A percentile compares a stretch with the other conserved stretches of the same genome.
Evolutionary conservation across 2,888 invertebrate species (phyloP).

Genomic region (Cephus runcator): DNA sequence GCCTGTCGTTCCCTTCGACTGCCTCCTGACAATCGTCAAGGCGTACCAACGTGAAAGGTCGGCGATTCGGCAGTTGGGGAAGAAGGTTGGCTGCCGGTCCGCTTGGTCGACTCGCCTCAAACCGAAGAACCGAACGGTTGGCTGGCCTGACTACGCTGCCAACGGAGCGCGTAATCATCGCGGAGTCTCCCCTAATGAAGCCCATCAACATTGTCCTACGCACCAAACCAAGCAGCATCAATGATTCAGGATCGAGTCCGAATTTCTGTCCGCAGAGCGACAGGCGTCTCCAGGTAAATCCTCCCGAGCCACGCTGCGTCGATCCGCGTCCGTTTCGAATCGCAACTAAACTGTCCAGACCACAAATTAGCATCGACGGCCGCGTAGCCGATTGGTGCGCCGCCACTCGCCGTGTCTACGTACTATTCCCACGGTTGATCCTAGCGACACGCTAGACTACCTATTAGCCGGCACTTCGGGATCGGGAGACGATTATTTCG

Average conservation of each 20-base stretch:
- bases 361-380: slow-evolving; percentile 35
- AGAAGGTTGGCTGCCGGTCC: neutral
- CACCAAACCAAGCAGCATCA: slow-evolving; percentile 15
- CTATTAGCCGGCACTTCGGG: neutral
- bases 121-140: neutral
- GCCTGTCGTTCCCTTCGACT: neutral
- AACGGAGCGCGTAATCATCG: slow-evolving; percentile 37
- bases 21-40: neutral
- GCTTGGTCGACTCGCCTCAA: neutral
- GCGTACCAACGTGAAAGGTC: neutral
- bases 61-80: neutral
- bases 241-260: slow-evolving; percentile 22
- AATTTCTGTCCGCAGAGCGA: slow-evolving; percentile 6
- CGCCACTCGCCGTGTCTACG: neutral
- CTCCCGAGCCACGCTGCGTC: slow-evolving; percentile 15
- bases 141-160: slow-evolving; percentile 4
- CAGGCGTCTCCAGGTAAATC: neutral
- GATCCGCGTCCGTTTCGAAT: slow-evolving; percentile 22
- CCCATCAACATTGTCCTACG: neutral
- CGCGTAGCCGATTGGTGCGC: slow-evolving; percentile 26
- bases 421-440: neutral
- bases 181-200: slow-evolving; percentile 38
- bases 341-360: slow-evolving; percentile 27
- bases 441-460: neutral
- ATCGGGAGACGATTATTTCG: neutral